A percentile compares a stretch with the other conserved stretches of the same genome.
These are phyloP conservation scores for Brachionus koreanus DNA, from an alignment of 1,140 invertebrate genomes.

Conservation along the genomic window DNA sequence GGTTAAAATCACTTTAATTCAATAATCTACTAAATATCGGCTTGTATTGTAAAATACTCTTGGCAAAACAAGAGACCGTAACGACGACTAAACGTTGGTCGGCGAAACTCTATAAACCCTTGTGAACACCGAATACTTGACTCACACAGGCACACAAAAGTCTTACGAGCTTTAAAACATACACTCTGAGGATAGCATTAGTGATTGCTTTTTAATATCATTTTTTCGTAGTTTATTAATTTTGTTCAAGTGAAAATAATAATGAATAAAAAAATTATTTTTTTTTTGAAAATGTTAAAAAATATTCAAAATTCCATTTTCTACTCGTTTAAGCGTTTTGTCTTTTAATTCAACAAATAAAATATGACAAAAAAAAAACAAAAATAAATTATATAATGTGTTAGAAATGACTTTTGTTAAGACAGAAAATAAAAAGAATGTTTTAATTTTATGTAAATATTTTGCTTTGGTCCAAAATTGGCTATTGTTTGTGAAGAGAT, in stretches of 20 bases:
- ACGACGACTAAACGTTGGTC: not conserved
- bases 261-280: not conserved
- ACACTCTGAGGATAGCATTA: not conserved
- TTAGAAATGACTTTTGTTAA: constrained; percentile 1
- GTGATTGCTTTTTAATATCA: not conserved
- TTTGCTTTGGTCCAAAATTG: not conserved
- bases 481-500: not conserved
- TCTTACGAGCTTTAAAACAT: not conserved
- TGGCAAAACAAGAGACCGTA: constrained; percentile 12
- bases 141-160: not conserved
- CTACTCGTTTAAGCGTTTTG: constrained; percentile 5
- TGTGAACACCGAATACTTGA: not conserved
- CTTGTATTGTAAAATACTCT: constrained; percentile 15
- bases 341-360: constrained; percentile 4
- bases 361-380: not conserved
- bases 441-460: not conserved
- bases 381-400: not conserved
- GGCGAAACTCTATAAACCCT: not conserved
- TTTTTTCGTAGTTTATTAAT: not conserved
- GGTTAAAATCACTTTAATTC: constrained; percentile 11
- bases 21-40: constrained; percentile 18
- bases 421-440: constrained; percentile 14
- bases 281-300: not conserved
- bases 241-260: not conserved
- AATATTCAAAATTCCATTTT: not conserved